Conservation (phyloP, 2,888 invertebrate genomes). For the Erebia epiphron region DNA sequence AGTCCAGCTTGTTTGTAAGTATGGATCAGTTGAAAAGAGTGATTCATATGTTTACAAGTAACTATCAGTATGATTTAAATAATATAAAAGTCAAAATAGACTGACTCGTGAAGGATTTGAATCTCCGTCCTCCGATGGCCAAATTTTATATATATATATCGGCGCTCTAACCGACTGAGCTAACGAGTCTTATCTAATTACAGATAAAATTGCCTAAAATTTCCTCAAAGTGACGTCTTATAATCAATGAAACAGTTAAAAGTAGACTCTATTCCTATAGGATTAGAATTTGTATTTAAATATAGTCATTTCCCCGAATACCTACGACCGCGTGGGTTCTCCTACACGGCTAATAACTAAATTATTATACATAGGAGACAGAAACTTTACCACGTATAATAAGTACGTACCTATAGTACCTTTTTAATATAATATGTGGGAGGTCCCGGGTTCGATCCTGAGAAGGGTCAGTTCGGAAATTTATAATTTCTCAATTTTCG, state of each 20-base stretch:
- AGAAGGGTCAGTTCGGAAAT: no score
- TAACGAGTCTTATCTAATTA: constrained; percentile 43
- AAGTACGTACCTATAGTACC: no score
- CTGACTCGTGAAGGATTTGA: constrained; percentile 53
- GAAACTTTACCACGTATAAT: no score
- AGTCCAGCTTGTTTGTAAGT: no score
- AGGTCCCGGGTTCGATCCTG: no score
- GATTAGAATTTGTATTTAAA: neutral
- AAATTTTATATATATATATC: constrained; percentile 47
- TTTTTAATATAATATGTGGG: no score
- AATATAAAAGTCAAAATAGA: neutral
- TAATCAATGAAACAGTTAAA: neutral
- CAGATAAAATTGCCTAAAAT: neutral
- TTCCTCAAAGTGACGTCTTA: constrained; percentile 16
- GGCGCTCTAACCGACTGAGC: constrained; percentile 54
- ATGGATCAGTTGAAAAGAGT: no score
- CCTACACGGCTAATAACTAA: neutral
- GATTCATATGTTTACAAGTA: no score
- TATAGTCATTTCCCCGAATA: neutral
- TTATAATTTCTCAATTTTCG: no score
- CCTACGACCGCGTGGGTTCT: neutral
- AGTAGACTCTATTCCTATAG: neutral
- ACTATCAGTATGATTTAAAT: constrained; percentile 1
- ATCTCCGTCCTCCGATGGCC: constrained; percentile 51
- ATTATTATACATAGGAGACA: no score